Base-by-base conservation (phyloP, 2,113 vertebrate species). In the Pholis gunnellus region DNA sequence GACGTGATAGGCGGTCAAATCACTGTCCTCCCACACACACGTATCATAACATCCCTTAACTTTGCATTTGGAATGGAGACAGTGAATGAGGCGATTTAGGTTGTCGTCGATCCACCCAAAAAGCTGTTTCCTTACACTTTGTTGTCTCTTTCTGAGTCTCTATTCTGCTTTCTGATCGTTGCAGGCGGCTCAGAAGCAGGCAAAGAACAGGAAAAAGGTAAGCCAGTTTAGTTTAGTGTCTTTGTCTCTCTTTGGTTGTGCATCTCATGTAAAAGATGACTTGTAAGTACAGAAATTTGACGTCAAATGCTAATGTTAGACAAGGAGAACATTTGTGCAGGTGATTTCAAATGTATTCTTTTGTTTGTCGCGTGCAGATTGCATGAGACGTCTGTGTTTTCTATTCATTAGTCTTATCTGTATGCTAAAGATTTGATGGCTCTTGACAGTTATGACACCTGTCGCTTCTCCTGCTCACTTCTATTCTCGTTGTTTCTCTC, bases 131-230 rank as follows among this genome's bases (percentile, higher is more conserved):
- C 52, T 60, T 0, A 1, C 17, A 1, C 25, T 60, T 5, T 52
- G 50, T 34, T 38, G 34, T 57, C 25, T 59, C 66, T n/a, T 20
- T 59, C 38, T 40, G 38, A 84, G 18, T 57, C 13, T 48, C 17
- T 82, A 1, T 95, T 95, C 93, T 96, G 79, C 25, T 96, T 88
- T 97, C 89, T 96, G 91, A 94, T 96, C 96, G 74, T 96, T 95
- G 92, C 96, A 97, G 97, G 96, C 96, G 88, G 97, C 97, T 93
- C 97, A 98, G 95, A 98, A 97, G 95, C 97, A 98, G 96, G 96
- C 97, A 84, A 98, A 98, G 96, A 98, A 96, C 97, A 97, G 96
- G 92, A 98, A 99, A 93, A 98, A 97, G 97, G 98, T 99, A 95
- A 94, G 61, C 60, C 11, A 6, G 95, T 95, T n/a, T n/a, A 13